Conservation (phyloP, 2,113 vertebrate species). For the cat (Felis catus) region DNA sequence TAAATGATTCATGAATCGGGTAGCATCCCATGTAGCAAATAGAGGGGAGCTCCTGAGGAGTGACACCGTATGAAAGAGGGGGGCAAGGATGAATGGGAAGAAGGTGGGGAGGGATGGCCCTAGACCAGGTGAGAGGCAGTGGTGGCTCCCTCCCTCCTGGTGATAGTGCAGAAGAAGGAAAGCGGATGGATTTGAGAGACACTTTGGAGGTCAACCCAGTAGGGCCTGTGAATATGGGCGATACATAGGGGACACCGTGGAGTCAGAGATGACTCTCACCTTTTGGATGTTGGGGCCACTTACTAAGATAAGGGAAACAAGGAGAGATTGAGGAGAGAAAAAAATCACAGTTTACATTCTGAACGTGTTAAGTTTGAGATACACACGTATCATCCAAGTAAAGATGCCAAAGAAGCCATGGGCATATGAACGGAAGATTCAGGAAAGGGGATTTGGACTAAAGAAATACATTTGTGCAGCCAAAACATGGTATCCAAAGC, state of each 20-base stretch:
- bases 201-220: background rate
- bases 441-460: background rate
- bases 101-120: background rate
- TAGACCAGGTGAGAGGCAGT: background rate
- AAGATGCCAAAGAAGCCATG: background rate
- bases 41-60: background rate
- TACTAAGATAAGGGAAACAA: background rate
- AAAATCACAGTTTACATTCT: background rate
- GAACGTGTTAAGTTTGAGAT: background rate
- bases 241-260: background rate
- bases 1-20: background rate
- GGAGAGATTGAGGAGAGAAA: background rate
- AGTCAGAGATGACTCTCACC: background rate
- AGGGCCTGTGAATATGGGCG: background rate
- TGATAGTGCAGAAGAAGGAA: background rate
- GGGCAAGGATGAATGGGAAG: rapidly evolving
- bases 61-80: rapidly evolving
- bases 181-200: background rate
- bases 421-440: background rate
- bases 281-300: background rate
- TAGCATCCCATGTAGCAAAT: background rate
- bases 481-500: background rate
- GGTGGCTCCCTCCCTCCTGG: background rate
- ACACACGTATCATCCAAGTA: too few relatives aligned
- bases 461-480: background rate